Conservation (phyloP, 2,113 vertebrate species). For the Ovibos moschatus region DNA sequence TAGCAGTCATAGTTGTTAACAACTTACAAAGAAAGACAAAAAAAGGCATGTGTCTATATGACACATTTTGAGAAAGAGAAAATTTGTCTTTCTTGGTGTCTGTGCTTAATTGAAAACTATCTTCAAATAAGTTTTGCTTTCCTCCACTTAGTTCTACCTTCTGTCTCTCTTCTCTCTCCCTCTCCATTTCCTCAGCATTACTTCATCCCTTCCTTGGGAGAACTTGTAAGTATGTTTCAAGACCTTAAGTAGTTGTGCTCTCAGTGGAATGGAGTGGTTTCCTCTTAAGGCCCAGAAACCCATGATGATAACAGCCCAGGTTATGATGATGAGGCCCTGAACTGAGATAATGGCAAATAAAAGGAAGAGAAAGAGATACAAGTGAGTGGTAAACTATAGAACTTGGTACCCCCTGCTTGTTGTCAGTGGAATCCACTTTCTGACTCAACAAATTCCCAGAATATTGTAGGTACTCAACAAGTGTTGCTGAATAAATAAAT, state of each 20-base stretch:
- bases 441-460: background rate
- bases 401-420: background rate
- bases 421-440: background rate
- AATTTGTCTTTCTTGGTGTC: background rate
- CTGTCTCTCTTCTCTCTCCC: background rate
- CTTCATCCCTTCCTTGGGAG: background rate
- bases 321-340: background rate
- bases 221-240: background rate
- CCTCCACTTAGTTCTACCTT: background rate
- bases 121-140: background rate
- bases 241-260: background rate
- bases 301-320: background rate
- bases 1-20: background rate
- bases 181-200: background rate
- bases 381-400: background rate
- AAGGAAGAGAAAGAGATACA: background rate
- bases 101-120: background rate
- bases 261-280: background rate
- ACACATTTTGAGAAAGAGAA: background rate
- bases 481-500: background rate
- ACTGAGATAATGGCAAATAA: background rate
- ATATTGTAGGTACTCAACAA: background rate
- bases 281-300: background rate
- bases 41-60: background rate
- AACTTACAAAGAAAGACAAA: background rate